A percentile compares a stretch with the other conserved stretches of the same genome.
phyloP scores from a whole-genome alignment of 2,797 vertebrate genomes.

The Artibeus jamaicensis region DNA sequence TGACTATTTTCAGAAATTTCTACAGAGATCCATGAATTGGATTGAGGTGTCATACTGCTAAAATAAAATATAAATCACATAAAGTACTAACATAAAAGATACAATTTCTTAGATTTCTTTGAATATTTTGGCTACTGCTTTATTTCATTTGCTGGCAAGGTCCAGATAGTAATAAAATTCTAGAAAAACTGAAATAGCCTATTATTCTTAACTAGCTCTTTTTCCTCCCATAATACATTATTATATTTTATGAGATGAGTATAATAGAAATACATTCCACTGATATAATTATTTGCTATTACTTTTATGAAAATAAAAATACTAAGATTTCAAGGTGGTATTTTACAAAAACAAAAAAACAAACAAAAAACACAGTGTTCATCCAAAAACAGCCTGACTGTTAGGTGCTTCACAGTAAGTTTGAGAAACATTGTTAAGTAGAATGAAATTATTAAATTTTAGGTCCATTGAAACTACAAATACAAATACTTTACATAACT shows the following conservation, averaged over 20 bases:
- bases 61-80: neutral
- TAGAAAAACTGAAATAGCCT: slow-evolving; percentile 4
- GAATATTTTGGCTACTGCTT: neutral
- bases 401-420: neutral
- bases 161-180: neutral
- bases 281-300: neutral
- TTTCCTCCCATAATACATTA: neutral
- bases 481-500: neutral
- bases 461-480: neutral
- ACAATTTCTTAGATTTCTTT: neutral
- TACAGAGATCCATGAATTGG: neutral
- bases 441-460: neutral
- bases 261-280: neutral
- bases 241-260: neutral
- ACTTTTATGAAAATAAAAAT: slow-evolving; percentile 21
- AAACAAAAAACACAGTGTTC: neutral
- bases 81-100: slow-evolving; percentile 16
- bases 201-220: neutral
- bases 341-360: neutral
- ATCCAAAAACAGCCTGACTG: neutral
- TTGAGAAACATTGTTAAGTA: neutral
- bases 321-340: neutral
- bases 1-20: slow-evolving; percentile 30
- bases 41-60: neutral
- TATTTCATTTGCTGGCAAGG: neutral